Conservation (phyloP, 1,140 invertebrate species). For the Pseudomyrmex sp. region DNA sequence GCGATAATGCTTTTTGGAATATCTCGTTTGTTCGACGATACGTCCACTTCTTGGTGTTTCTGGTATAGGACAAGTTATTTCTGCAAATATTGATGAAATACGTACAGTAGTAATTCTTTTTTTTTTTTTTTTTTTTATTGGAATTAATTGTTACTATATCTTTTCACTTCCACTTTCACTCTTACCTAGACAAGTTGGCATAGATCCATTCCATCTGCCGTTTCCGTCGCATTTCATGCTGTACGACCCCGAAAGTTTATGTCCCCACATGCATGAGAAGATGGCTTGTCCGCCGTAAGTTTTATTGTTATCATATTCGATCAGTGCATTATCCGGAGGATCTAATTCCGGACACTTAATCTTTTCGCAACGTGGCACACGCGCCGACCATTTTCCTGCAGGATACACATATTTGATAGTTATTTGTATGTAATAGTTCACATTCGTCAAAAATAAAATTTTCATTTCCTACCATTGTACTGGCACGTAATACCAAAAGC, state of each 20-base stretch:
- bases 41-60: constrained; percentile 90
- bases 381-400: constrained; percentile 91
- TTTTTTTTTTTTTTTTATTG: no score
- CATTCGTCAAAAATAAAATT: neutral
- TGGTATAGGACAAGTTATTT: constrained; percentile 92
- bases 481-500: constrained; percentile 90
- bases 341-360: constrained; percentile 90
- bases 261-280: constrained; percentile 94
- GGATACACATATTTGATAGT: constrained; percentile 14
- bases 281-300: constrained; percentile 89
- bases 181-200: constrained; percentile 90
- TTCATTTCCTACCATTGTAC: constrained; percentile 87
- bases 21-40: constrained; percentile 87
- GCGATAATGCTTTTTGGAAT: constrained; percentile 78
- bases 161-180: constrained; percentile 23
- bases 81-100: constrained; percentile 84
- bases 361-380: constrained; percentile 89
- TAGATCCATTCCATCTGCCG: constrained; percentile 91
- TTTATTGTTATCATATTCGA: constrained; percentile 89
- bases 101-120: no score
- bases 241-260: constrained; percentile 89
- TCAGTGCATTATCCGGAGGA: constrained; percentile 83
- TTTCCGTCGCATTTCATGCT: constrained; percentile 91
- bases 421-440: neutral
- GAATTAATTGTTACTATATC: no score